Conservation (phyloP, 1,140 invertebrate genomes). For the Bombus vancouverensis region DNA sequence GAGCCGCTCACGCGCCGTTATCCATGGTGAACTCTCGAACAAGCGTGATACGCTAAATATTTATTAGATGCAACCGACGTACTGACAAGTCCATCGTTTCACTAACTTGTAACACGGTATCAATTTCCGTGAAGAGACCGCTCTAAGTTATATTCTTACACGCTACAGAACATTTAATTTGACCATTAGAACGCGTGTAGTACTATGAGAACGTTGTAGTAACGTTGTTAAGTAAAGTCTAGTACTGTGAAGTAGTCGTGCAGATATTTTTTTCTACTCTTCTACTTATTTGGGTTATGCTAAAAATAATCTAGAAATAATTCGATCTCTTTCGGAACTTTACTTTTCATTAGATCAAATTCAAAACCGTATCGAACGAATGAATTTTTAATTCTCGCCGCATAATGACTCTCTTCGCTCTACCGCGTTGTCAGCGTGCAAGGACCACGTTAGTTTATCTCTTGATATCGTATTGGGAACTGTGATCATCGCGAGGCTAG, state of each 20-base stretch:
- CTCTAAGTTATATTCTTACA: not conserved
- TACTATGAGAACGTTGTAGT: not conserved
- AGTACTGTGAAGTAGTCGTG: no score
- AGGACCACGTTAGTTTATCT: conserved; percentile 37
- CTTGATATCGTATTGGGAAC: conserved; percentile 47
- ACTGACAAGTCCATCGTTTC: conserved; percentile 17
- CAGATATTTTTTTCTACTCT: not conserved
- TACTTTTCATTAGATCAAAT: not conserved
- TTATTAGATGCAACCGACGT: conserved; percentile 43
- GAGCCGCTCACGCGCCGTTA: conserved; percentile 13
- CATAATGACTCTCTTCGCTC: not conserved
- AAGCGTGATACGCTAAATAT: conserved; percentile 48
- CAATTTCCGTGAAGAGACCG: conserved; percentile 7
- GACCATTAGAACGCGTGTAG: not conserved
- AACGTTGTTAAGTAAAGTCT: no score
- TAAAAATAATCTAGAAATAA: no score
- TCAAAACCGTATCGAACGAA: not conserved
- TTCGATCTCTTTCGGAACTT: no score
- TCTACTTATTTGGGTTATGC: no score
- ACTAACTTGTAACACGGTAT: not conserved
- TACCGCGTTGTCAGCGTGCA: not conserved
- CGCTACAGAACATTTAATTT: not conserved
- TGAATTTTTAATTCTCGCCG: not conserved
- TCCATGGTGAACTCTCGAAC: conserved; percentile 26
- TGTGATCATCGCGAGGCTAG: not conserved